These are phyloP conservation scores for Pedicia rivosa DNA, from an alignment of 2,888 invertebrate genomes.

Conservation along the genomic window DNA sequence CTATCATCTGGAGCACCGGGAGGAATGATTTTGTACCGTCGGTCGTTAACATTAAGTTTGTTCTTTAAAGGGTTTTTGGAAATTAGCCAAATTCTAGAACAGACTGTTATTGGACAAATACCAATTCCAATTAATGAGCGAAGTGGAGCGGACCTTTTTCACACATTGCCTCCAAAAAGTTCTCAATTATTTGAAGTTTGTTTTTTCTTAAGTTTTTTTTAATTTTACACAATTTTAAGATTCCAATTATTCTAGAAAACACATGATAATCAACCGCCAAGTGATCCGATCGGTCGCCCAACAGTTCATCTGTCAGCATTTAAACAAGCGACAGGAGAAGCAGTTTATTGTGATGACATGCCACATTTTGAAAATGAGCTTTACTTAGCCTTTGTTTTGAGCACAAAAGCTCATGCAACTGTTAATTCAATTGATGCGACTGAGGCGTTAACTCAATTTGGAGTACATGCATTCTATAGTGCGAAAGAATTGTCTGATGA, in stretches of 20 bases:
- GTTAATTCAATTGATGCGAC: slow-evolving; percentile 57
- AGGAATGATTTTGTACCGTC: slow-evolving; percentile 65
- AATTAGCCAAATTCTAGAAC: slow-evolving; percentile 35
- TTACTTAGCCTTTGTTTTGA: slow-evolving; percentile 63
- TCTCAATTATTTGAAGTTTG: slow-evolving; percentile 32
- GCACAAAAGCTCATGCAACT: slow-evolving; percentile 68
- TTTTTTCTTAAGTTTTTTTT: slow-evolving; percentile 5
- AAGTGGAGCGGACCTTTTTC: slow-evolving; percentile 27
- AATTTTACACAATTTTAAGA: slow-evolving; percentile 1
- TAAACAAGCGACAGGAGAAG: slow-evolving; percentile 86
- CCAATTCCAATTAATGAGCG: slow-evolving; percentile 22
- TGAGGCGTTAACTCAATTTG: slow-evolving; percentile 54
- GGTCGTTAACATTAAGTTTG: slow-evolving; percentile 57
- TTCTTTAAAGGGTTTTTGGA: slow-evolving; percentile 54
- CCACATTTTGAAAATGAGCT: slow-evolving; percentile 61
- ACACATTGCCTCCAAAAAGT: slow-evolving; percentile 22
- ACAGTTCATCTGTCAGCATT: slow-evolving; percentile 64
- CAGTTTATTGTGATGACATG: slow-evolving; percentile 81
- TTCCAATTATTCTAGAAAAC: slow-evolving; percentile 33
- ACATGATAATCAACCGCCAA: slow-evolving; percentile 37
- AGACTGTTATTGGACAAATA: slow-evolving; percentile 15
- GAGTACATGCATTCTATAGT: slow-evolving; percentile 69
- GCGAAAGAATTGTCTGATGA: slow-evolving; percentile 57
- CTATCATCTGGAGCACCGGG: slow-evolving; percentile 66
- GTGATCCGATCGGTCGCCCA: slow-evolving; percentile 67